Conservation (phyloP, 2,113 vertebrate species). For the Suricata suricatta region DNA sequence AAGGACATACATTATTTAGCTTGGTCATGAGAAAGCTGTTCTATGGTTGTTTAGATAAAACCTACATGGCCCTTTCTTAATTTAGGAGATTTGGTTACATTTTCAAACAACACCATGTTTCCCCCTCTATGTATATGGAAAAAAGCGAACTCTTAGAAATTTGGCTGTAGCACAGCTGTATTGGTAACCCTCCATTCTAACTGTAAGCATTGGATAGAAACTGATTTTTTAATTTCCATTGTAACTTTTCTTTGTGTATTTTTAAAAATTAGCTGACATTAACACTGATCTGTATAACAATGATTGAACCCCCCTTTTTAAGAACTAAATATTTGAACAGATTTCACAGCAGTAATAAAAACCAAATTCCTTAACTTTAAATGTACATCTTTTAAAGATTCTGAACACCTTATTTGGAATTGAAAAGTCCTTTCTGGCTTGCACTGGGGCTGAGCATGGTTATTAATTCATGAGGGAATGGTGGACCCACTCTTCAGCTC, state of each 20-base stretch:
- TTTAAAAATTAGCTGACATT: constrained; percentile 46
- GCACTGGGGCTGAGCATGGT: not conserved
- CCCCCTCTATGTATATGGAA: not conserved
- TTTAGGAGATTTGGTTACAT: not conserved
- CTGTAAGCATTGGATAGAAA: not conserved
- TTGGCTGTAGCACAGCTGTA: not conserved
- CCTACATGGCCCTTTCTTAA: not conserved
- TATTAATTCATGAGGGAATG: constrained; percentile 69
- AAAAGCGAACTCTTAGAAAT: not conserved
- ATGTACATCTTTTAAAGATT: constrained; percentile 53
- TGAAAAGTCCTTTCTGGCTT: constrained; percentile 56
- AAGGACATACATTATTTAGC: not conserved
- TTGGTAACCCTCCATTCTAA: not conserved
- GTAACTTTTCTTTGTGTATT: not conserved
- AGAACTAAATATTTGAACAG: constrained; percentile 51
- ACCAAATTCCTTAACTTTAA: constrained; percentile 53
- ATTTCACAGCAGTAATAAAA: constrained; percentile 35
- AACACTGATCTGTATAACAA: constrained; percentile 19
- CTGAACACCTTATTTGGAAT: constrained; percentile 29
- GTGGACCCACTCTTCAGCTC: constrained; percentile 60
- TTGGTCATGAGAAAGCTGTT: constrained; percentile 24
- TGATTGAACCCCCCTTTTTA: constrained; percentile 6
- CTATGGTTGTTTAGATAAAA: not conserved
- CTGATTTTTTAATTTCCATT: constrained; percentile 43
- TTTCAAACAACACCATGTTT: not conserved